Percentiles rank a stretch among this genome's conserved stretches.
Conservation (phyloP, 2,113 vertebrate species). For the Maccullochella peelii region DNA sequence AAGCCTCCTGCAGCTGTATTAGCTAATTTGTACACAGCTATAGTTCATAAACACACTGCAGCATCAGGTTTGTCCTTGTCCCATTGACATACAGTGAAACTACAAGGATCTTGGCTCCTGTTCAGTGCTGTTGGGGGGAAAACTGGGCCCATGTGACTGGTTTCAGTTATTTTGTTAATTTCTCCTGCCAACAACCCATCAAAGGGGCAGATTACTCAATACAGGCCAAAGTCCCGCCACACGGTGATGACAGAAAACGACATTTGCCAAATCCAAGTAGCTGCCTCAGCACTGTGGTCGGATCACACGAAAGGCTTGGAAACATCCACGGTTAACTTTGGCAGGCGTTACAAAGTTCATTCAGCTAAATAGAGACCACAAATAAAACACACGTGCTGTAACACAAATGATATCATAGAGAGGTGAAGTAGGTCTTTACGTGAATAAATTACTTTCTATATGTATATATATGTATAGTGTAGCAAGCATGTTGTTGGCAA, state of each 20-base stretch:
- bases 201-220: conserved; percentile 26
- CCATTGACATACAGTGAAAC: background rate
- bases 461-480: background rate
- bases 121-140: background rate
- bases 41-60: conserved; percentile 3
- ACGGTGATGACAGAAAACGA: conserved; percentile 47
- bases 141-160: background rate
- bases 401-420: conserved; percentile 62
- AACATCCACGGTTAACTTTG: conserved; percentile 59
- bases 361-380: conserved; percentile 49
- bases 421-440: conserved; percentile 5
- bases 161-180: conserved; percentile 40
- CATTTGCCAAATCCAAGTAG: conserved; percentile 57
- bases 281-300: conserved; percentile 72
- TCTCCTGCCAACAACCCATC: conserved; percentile 46
- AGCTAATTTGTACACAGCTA: background rate
- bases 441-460: background rate
- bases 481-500: background rate
- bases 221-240: conserved; percentile 29
- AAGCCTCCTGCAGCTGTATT: background rate
- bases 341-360: conserved; percentile 43
- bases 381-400: conserved; percentile 62
- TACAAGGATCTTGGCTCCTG: background rate
- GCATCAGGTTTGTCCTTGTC: background rate
- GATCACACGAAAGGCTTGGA: conserved; percentile 51